These are phyloP conservation scores for Gambusia holbrooki DNA, from an alignment of 2,113 vertebrate genomes.

Conservation along the genomic window DNA sequence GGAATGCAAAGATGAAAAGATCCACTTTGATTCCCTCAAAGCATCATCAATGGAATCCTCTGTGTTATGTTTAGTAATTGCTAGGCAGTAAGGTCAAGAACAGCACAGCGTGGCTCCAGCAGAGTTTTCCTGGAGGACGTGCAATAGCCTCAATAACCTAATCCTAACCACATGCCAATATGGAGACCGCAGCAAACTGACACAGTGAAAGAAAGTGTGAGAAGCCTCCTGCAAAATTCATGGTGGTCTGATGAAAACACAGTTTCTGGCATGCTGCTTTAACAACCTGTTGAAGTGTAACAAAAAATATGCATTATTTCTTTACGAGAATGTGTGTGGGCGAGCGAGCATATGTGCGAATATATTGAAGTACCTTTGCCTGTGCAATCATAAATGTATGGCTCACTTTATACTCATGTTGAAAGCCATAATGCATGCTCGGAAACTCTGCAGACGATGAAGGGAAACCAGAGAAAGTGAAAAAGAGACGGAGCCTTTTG, in stretches of 20 bases:
- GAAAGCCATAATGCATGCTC: slow-evolving; percentile 52
- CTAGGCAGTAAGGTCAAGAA: slow-evolving; percentile 51
- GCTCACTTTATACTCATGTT: slow-evolving; percentile 52
- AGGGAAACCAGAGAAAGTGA: slow-evolving; percentile 61
- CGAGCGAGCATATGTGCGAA: slow-evolving; percentile 19
- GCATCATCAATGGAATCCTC: slow-evolving; percentile 32
- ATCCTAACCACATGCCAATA: slow-evolving; percentile 37
- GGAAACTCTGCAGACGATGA: slow-evolving; percentile 40
- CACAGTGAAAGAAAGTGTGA: slow-evolving; percentile 27
- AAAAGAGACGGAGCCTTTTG: slow-evolving; percentile 45
- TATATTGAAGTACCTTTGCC: slow-evolving; percentile 31
- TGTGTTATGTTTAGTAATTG: slow-evolving; percentile 47
- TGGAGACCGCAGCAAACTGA: slow-evolving; percentile 44
- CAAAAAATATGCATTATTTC: slow-evolving; percentile 43
- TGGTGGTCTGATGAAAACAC: slow-evolving; percentile 69
- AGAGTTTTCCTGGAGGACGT: slow-evolving; percentile 27
- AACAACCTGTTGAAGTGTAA: slow-evolving; percentile 71
- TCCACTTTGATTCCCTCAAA: slow-evolving; percentile 50
- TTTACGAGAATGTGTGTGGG: slow-evolving; percentile 61
- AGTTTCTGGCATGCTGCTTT: slow-evolving; percentile 57
- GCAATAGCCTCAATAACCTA: slow-evolving; percentile 34
- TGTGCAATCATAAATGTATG: slow-evolving; percentile 23
- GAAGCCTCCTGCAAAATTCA: slow-evolving; percentile 46
- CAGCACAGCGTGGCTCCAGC: slow-evolving; percentile 10
- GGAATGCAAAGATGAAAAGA: slow-evolving; percentile 51